Evolutionary conservation across 2,797 vertebrate genomes (phyloP).

Genomic region (Notolepis coatsorum): DNA sequence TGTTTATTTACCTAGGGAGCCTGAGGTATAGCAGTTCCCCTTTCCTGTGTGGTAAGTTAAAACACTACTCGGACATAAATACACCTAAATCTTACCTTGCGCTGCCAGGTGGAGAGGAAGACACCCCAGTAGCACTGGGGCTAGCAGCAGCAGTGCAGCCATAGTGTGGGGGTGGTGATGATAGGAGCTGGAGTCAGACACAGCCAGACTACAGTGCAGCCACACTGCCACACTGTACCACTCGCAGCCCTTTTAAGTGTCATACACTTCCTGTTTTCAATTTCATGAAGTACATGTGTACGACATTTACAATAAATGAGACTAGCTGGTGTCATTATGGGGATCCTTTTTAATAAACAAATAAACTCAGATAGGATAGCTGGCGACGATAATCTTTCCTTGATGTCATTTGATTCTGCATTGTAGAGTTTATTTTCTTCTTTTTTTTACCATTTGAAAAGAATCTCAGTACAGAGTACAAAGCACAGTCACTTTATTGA

Average conservation of each 20-base stretch:
- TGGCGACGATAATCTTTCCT: not conserved
- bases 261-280: constrained; percentile 29
- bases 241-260: constrained; percentile 40
- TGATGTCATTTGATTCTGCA: not conserved
- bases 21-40: too few relatives aligned
- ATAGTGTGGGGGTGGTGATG: constrained; percentile 32
- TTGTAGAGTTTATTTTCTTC: too few relatives aligned
- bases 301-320: too few relatives aligned
- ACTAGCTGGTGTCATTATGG: too few relatives aligned
- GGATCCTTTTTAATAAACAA: too few relatives aligned
- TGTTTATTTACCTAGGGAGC: too few relatives aligned
- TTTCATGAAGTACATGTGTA: too few relatives aligned
- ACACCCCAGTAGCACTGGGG: constrained; percentile 50
- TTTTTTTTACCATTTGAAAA: constrained; percentile 16
- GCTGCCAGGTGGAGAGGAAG: constrained; percentile 16
- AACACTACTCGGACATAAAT: too few relatives aligned
- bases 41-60: too few relatives aligned
- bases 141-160: constrained; percentile 45
- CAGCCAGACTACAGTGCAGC: not conserved
- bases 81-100: constrained; percentile 56
- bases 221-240: not conserved
- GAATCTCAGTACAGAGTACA: too few relatives aligned
- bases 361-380: not conserved
- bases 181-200: not conserved
- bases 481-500: constrained; percentile 8